Base-by-base conservation (phyloP, 1,140 invertebrate genomes). In the Drosophila neocordata region DNA sequence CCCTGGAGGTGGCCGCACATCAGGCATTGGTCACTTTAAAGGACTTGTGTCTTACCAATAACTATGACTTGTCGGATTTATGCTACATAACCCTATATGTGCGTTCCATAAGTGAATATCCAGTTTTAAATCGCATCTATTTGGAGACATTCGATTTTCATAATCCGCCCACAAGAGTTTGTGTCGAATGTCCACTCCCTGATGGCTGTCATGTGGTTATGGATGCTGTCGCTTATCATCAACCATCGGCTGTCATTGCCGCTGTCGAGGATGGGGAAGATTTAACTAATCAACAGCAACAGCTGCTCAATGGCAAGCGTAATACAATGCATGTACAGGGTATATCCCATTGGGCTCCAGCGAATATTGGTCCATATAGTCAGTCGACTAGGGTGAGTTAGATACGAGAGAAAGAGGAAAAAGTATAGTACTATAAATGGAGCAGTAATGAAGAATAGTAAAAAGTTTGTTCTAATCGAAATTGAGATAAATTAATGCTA, bases 331-430 rank as follows among this genome's bases (percentile, higher is more conserved):
- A 98, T 92, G 97, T 98, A 24, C 97, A 98, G 92, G 96, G 97
- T 56, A 95, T 98, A 65, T 98, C 97, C 20, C 97, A 98, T 92
- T 99, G 98, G 98, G 97, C 97, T 4, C 97, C 97, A 4, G 97
- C 97, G 44, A 98, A 98, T 90, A 98, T 99, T 77, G 97, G 97
- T 12, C 97, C 98, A 31, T 99, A 98, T 91, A 98, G 97, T 90
- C 98, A 99, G 93, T 96, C 96, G 22, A 94, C 96, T 65, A 94
- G 95, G 92, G 96, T 91, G 71, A 90, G 72, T 7, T 9, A 4
- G 9, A 5, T 1, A 44, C 2, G 8, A 8, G 3, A 1, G 38
- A 2, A 44, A 44, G 1, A 35, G 34, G 8, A 2, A 13, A 51
- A 22, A 24, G 1, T 11, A 3, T 8, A 4, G 11, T 24, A 24